Evolutionary conservation across 2,888 invertebrate genomes (phyloP).

Genomic region (Hydroisotoma schaefferi): DNA sequence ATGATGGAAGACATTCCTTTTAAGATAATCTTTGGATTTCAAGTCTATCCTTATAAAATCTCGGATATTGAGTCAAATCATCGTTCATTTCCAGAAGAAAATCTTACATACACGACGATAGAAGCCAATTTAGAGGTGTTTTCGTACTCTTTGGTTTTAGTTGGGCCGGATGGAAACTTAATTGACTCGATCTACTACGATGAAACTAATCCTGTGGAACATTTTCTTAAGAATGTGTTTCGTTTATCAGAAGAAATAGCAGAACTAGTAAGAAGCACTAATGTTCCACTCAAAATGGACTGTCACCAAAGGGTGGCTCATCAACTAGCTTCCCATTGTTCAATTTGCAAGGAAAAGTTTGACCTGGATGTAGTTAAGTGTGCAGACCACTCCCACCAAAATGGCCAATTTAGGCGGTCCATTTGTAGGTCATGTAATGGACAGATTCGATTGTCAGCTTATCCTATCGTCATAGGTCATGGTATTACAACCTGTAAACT

Average conservation of each 20-base stretch:
- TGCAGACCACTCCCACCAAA: background rate
- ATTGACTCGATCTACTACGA: background rate
- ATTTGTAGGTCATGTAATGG: background rate
- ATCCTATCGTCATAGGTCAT: background rate
- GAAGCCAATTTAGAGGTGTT: background rate
- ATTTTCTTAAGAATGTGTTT: background rate
- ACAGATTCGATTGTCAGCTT: background rate
- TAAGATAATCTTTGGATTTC: background rate
- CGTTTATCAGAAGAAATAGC: background rate
- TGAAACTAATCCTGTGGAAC: background rate
- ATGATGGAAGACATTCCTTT: background rate
- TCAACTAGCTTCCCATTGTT: background rate
- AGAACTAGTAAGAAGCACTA: background rate
- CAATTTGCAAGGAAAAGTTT: background rate
- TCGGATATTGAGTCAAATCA: background rate
- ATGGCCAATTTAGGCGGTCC: background rate
- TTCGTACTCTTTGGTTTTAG: background rate
- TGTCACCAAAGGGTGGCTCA: background rate
- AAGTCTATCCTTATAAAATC: background rate
- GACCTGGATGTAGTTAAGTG: background rate
- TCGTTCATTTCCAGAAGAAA: background rate
- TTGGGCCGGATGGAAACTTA: background rate
- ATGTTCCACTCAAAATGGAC: background rate
- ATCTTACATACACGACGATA: background rate
- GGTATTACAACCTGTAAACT: background rate